A percentile compares a stretch with the other conserved stretches of the same genome.
These are phyloP conservation scores for Sapayoa aenigma DNA, from an alignment of 2,113 vertebrate genomes.

Conservation along the genomic window DNA sequence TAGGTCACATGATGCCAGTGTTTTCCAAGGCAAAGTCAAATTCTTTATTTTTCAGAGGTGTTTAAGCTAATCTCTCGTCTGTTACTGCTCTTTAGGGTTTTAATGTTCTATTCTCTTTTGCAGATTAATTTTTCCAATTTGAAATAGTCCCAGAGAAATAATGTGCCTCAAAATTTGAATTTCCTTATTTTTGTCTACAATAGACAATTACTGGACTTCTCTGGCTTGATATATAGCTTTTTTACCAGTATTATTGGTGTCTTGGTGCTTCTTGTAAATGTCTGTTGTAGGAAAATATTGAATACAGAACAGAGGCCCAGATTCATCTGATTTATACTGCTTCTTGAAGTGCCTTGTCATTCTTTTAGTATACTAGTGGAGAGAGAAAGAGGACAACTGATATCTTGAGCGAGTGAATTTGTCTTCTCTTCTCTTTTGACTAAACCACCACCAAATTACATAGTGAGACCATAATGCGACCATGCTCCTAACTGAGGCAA, in stretches of 20 bases:
- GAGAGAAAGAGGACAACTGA: neutral
- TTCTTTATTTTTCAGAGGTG: slow-evolving; percentile 29
- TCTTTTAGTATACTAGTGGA: neutral
- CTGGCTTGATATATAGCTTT: neutral
- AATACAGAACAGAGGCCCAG: neutral
- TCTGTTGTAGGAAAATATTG: neutral
- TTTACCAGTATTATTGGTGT: neutral
- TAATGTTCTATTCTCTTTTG: neutral
- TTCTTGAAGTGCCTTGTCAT: neutral
- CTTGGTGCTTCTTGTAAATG: neutral
- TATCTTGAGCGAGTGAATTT: neutral
- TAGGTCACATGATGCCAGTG: neutral
- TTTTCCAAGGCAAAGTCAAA: neutral
- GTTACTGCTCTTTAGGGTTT: neutral
- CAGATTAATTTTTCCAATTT: neutral
- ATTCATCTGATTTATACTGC: neutral
- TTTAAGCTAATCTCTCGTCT: slow-evolving; percentile 24
- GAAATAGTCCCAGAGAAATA: neutral
- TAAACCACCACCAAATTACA: slow-evolving; percentile 4
- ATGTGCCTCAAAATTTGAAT: neutral
- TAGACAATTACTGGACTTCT: neutral
- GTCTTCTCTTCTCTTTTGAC: slow-evolving; percentile 28
- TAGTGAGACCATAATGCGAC: neutral
- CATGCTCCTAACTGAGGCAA: neutral
- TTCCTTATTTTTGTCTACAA: neutral